A percentile compares a stretch with the other conserved stretches of the same genome.
Evolutionary conservation across 1,140 invertebrate species (phyloP).

Genomic region (Saxidomus purpurata): DNA sequence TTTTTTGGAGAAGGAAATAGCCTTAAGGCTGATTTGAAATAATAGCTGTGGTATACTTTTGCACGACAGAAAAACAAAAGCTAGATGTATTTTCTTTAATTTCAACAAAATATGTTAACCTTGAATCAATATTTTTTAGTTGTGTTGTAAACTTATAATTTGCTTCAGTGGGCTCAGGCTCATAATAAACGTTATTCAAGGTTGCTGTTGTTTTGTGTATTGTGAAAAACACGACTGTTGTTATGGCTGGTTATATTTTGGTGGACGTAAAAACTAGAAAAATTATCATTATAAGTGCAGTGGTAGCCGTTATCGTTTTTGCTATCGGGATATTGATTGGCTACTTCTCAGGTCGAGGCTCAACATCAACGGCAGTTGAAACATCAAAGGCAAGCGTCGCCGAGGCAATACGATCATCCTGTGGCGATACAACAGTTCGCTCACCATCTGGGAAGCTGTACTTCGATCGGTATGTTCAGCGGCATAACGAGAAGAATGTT

Average conservation of each 20-base stretch:
- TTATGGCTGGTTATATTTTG: slow-evolving; percentile 51
- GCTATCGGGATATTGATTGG: slow-evolving; percentile 55
- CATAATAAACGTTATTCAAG: no score
- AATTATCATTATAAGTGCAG: slow-evolving; percentile 27
- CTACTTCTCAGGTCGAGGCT: slow-evolving; percentile 17
- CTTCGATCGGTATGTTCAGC: slow-evolving; percentile 32
- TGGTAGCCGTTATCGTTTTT: background rate
- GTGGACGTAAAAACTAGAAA: slow-evolving; percentile 54
- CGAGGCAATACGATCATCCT: background rate
- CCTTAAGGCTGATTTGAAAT: no score
- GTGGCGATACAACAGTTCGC: background rate
- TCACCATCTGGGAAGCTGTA: background rate
- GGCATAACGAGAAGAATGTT: slow-evolving; percentile 31
- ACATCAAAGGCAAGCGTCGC: background rate
- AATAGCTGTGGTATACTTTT: no score
- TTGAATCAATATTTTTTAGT: no score
- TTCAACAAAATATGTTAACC: no score
- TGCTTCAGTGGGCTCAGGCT: no score
- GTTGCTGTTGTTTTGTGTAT: no score
- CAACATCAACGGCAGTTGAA: background rate
- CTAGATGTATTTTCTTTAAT: no score
- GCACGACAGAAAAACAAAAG: no score
- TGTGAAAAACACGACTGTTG: no score
- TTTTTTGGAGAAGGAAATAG: no score
- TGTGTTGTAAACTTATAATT: no score